Evolutionary conservation across 2,888 invertebrate genomes (phyloP).

Genomic region (Drosophila koepferae): DNA sequence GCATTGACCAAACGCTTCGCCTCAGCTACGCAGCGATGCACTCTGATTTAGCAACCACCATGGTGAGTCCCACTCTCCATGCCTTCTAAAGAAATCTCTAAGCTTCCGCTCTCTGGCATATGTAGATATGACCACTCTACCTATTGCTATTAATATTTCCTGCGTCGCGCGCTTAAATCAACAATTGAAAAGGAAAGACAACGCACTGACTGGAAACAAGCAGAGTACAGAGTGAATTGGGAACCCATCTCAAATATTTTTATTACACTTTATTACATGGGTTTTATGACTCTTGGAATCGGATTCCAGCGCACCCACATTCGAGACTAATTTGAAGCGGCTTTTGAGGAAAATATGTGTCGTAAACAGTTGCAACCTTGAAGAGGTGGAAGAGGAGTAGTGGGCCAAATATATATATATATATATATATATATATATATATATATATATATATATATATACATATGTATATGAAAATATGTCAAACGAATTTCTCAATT

Average conservation of each 20-base stretch:
- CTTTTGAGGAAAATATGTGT: slow-evolving; percentile 13
- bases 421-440: neutral
- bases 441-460: neutral
- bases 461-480: slow-evolving; percentile 1
- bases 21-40: slow-evolving; percentile 18
- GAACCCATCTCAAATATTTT: slow-evolving; percentile 66
- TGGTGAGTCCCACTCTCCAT: slow-evolving; percentile 18
- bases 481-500: slow-evolving; percentile 66
- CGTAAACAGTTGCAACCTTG: slow-evolving; percentile 25
- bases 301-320: slow-evolving; percentile 58
- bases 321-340: slow-evolving; percentile 40
- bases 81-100: slow-evolving; percentile 13
- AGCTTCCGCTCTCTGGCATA: slow-evolving; percentile 52
- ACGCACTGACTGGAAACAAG: slow-evolving; percentile 12
- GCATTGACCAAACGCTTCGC: slow-evolving; percentile 36
- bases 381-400: neutral
- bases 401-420: slow-evolving; percentile 13
- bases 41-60: slow-evolving; percentile 43
- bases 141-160: slow-evolving; percentile 75
- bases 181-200: slow-evolving; percentile 29
- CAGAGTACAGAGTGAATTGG: slow-evolving; percentile 25
- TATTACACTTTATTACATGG: slow-evolving; percentile 55
- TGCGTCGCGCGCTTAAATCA: slow-evolving; percentile 78
- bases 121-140: slow-evolving; percentile 20
- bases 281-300: slow-evolving; percentile 57